Base-by-base conservation (phyloP, 2,113 vertebrate species). In the Epinephelus cyanopodus region DNA sequence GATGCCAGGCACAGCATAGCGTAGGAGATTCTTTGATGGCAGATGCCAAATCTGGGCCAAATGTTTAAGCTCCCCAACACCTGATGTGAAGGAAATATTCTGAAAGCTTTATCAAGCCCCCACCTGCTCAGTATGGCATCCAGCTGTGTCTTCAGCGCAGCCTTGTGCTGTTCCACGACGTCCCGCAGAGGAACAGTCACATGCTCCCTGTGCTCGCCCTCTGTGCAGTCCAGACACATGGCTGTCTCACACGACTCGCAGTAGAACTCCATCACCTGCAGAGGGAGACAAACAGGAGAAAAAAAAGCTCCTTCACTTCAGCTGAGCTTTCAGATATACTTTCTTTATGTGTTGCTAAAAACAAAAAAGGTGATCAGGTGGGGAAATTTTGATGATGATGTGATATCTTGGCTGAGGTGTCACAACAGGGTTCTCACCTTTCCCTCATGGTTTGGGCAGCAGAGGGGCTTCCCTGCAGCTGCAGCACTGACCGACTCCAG, bases 241-340 rank as follows among this genome's bases (percentile, higher is more conserved):
- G 98, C 98, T 0, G 98, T 99, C 94, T 99, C 98, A 64, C 98
- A 99, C 1, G 97, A 95, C 90, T 98, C 97, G 15, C 98, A 99
- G 95, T 99, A 99, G 83, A 97, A 97, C 95, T 98, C 98, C 98
- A 99, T 98, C 87, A 96, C 97, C 98, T 99, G 94, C 75, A 87
- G 74, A 57, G 90, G 83, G 87, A 71, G 90, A 77, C 90, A 92
- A 64, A 84, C 39, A 0, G 14, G 47, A 37, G 58, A 8, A 42
- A 25, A 58, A 25, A 17, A 29, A 15, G 6, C 11, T 56, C 27
- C 4, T 10, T 66, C 42, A 52, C 61, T 66, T 7, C 45, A n/a
- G 17, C 15, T 60, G 50, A 33, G 60, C 9, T n/a, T 50, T 23
- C 50, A 62, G n/a, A 37, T 6, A 37, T 37, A 10, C 11, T 23